Percentiles rank a stretch among this genome's conserved stretches.
phyloP scores from a whole-genome alignment of 1,140 invertebrate species.

The Atopsyche davidsoni region DNA sequence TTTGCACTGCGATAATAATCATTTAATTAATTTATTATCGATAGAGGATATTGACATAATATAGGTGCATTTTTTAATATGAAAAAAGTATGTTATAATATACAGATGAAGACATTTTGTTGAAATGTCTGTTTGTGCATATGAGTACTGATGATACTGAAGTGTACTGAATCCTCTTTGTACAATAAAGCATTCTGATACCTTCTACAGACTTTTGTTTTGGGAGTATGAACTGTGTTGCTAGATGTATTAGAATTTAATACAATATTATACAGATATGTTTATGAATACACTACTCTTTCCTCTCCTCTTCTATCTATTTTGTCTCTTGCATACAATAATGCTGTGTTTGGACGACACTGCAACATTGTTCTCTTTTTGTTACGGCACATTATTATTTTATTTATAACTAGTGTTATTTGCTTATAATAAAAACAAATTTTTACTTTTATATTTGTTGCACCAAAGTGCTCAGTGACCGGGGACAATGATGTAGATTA shows the following conservation, averaged over 20 bases:
- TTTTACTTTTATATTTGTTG: slow-evolving; percentile 27
- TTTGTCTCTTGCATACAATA: slow-evolving; percentile 28
- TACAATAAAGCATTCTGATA: neutral
- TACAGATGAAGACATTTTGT: too few species aligned
- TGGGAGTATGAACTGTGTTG: slow-evolving; percentile 13
- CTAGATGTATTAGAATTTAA: slow-evolving; percentile 1
- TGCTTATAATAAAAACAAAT: slow-evolving; percentile 25
- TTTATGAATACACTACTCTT: slow-evolving; percentile 19
- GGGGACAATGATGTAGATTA: slow-evolving; percentile 29
- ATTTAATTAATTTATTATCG: too few species aligned
- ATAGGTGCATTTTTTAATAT: too few species aligned
- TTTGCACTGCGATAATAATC: too few species aligned
- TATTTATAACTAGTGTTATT: slow-evolving; percentile 21
- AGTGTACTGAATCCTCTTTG: too few species aligned
- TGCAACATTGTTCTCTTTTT: slow-evolving; percentile 31
- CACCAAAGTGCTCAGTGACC: slow-evolving; percentile 14
- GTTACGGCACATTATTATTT: slow-evolving; percentile 26
- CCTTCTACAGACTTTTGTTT: neutral
- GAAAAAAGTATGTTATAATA: too few species aligned
- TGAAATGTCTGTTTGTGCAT: too few species aligned
- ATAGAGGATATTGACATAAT: too few species aligned
- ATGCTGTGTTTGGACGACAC: slow-evolving; percentile 29
- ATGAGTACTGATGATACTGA: too few species aligned
- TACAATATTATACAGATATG: slow-evolving; percentile 25
- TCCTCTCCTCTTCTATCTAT: slow-evolving; percentile 18